Percentiles rank a stretch among this genome's conserved stretches.
Evolutionary conservation across 2,797 vertebrate genomes (phyloP).

Genomic region (Mastacembelus armatus): DNA sequence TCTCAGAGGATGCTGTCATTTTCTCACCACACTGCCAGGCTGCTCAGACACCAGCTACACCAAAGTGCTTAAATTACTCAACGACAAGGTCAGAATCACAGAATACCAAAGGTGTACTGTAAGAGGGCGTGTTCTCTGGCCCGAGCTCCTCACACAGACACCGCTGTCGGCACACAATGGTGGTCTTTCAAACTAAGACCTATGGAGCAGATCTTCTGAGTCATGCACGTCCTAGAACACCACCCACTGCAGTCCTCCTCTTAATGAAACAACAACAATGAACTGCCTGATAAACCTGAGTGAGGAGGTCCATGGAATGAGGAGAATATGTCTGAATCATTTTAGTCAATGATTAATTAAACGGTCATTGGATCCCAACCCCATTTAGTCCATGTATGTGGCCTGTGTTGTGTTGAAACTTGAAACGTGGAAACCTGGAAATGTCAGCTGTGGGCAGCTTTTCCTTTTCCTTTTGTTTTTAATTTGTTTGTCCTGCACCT

Average conservation of each 20-base stretch:
- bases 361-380: too few species aligned
- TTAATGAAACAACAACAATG: conserved; percentile 43
- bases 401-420: neutral
- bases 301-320: neutral
- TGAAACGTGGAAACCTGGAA: neutral
- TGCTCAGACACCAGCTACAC: conserved; percentile 57
- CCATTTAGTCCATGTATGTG: too few species aligned
- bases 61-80: conserved; percentile 43
- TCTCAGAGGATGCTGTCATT: conserved; percentile 72
- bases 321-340: neutral
- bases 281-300: conserved; percentile 14
- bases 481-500: neutral
- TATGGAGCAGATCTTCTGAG: conserved; percentile 32
- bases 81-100: conserved; percentile 50
- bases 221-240: conserved; percentile 43
- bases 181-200: conserved; percentile 36
- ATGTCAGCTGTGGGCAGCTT: neutral
- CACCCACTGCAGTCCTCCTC: conserved; percentile 31
- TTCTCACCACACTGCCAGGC: conserved; percentile 62
- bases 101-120: conserved; percentile 58
- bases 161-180: conserved; percentile 43
- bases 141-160: conserved; percentile 26
- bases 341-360: neutral
- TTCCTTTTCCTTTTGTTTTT: neutral
- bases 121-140: conserved; percentile 46